Evolutionary conservation across 2,113 vertebrate genomes (phyloP), one percentile per base, ranked within the genome.

Genomic region (Cryptotis parvus): DNA sequence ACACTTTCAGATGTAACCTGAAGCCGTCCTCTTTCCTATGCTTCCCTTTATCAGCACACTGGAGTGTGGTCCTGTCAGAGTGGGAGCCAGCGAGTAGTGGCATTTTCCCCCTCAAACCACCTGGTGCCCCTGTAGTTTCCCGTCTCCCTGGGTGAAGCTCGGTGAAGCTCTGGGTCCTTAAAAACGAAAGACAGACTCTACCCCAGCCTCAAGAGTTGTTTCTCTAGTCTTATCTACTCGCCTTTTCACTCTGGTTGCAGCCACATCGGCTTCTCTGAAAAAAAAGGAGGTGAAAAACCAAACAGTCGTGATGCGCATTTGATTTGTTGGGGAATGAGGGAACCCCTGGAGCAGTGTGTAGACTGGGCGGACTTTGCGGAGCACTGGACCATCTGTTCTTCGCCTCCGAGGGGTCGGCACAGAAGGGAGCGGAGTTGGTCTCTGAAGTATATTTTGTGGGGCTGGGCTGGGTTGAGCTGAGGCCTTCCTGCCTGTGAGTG

Each of bases 81-180:
- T 69, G 52, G 29, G 45, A 72, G 27, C 73, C 14, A 9, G 7
- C 37, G 3, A 1, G 58, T n/a, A n/a, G 63, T 74, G 31, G 69
- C 10, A 87, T 45, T 87, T 89, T 66, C 63, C 11, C 29, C 35
- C 35, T 85, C 11, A 11, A 86, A 63, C 33, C 27, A 4, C 77
- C 33, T n/a, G 5, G 7, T 79, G 27, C 8, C 39, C 43, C 24
- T 89, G 0, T 68, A 70, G 10, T 18, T 79, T 91, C 33, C 33
- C 43, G 6, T 27, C 43, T 86, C 26, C 43, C 26, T 69, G 43
- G 63, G 55, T 73, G 31, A 90, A 78, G 18, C 41, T 9, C n/a
- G 63, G 55, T 73, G 31, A 90, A 78, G 18, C 41, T 9, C n/a
- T 58, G n/a, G 16, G 35, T 88, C 69, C 72, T 83, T 91, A 49